Base-by-base conservation (phyloP, 2,113 vertebrate species). In the Puntigrus tetrazona region DNA sequence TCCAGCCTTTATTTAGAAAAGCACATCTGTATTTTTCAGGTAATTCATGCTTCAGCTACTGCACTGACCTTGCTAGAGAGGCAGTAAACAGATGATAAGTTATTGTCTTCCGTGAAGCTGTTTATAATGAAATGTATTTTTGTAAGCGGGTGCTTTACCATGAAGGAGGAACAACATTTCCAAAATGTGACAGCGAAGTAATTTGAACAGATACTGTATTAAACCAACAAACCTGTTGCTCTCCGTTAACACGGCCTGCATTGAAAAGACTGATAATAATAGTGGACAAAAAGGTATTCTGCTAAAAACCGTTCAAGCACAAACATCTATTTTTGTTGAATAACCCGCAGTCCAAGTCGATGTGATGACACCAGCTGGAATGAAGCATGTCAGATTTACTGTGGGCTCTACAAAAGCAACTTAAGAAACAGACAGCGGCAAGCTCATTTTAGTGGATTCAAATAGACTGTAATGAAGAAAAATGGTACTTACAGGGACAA, bases 381-480 rank as follows among this genome's bases (percentile, higher is more conserved):
- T 67, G 22, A 65, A 65, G 72, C 41, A 27, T 34, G 38, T 78
- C 55, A 61, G 41, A 41, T 78, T 78, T 38, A 31, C 36, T 38
- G 20, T 69, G 65, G 20, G 9, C 11, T 50, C 25, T 50, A 34
- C 75, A 34, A 83, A 67, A 59, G n/a, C 59, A 22, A n/a, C 41
- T 65, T 90, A 89, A 92, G 78, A 78, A 91, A 92, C 88, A 74
- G 81, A 85, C 82, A 77, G 47, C 87, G 75, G 82, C 91, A 89
- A 88, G 81, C 87, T 88, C 59, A 82, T 90, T 89, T 86, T 90
- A 87, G 90, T 88, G 81, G 86, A 83, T 89, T 89, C 73, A 89
- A 89, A 90, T 90, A 67, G 86, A 89, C 89, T 81, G 78, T 92
- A 92, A 92, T 92, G 90, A 90, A 91, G 90, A 92, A 85, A 84